Conservation (phyloP, 2,113 vertebrate species). For the Sus scrofa region T2T-Sscrofa CM000824.6:39687001-39687500, state of each 20-base stretch:
- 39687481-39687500: background rate
- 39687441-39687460: background rate
- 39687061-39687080: background rate
- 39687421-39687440: background rate
- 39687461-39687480: background rate
- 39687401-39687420: slow-evolving; percentile 36
- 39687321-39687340: slow-evolving; percentile 40
- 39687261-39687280: background rate
- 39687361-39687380: slow-evolving; percentile 1
- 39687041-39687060: background rate
- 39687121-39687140: background rate
- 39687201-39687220: background rate
- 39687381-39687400: slow-evolving; percentile 1
- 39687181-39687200: background rate
- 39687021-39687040: background rate
- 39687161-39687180: background rate
- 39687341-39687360: background rate
- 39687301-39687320: slow-evolving; percentile 2
- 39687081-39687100: background rate
- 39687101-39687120: background rate
- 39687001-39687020: background rate
- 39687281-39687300: slow-evolving; percentile 52
- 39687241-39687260: background rate
- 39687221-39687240: background rate
- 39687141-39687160: background rate